Percentiles rank a stretch among this genome's conserved stretches.
Evolutionary conservation across 2,888 invertebrate species (phyloP).

Genomic region (Chromoteleia sp.): DNA sequence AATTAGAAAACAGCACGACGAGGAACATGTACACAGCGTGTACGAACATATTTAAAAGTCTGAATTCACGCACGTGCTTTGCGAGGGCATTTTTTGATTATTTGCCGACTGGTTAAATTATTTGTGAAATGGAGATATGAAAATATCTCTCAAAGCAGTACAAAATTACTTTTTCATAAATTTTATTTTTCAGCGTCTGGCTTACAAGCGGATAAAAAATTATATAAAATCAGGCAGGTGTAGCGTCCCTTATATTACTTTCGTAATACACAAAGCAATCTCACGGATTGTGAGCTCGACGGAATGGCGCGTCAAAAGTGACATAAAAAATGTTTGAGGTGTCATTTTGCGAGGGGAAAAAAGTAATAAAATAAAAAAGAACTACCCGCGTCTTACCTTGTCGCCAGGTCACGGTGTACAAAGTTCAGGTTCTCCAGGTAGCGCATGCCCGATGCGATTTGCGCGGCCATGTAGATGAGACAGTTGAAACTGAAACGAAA

Average conservation of each 20-base stretch:
- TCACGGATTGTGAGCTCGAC: constrained; percentile 47
- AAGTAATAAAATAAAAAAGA: not conserved
- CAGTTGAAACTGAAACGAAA: constrained; percentile 88
- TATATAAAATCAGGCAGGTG: constrained; percentile 51
- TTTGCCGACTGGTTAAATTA: constrained; percentile 22
- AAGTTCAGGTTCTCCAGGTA: constrained; percentile 95
- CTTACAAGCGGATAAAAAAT: constrained; percentile 32
- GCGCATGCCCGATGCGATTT: constrained; percentile 95
- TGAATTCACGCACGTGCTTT: not conserved
- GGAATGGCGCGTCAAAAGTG: constrained; percentile 14
- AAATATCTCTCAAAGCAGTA: not conserved
- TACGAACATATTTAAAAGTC: no score
- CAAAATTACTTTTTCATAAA: constrained; percentile 38
- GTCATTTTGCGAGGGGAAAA: constrained; percentile 1
- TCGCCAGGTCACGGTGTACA: constrained; percentile 95
- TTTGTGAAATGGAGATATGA: constrained; percentile 14
- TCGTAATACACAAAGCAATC: constrained; percentile 59
- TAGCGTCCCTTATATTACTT: constrained; percentile 51
- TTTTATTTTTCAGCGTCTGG: constrained; percentile 54
- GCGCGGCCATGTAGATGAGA: constrained; percentile 92
- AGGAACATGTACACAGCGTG: no score
- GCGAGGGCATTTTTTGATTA: not conserved
- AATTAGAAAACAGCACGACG: not conserved
- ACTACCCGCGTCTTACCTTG: constrained; percentile 86
- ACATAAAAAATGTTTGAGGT: constrained; percentile 38